A percentile compares a stretch with the other conserved stretches of the same genome.
These are phyloP conservation scores for Pachyrhynchus sulphureomaculatus DNA, from an alignment of 1,140 invertebrate genomes.

Conservation along the genomic window DNA sequence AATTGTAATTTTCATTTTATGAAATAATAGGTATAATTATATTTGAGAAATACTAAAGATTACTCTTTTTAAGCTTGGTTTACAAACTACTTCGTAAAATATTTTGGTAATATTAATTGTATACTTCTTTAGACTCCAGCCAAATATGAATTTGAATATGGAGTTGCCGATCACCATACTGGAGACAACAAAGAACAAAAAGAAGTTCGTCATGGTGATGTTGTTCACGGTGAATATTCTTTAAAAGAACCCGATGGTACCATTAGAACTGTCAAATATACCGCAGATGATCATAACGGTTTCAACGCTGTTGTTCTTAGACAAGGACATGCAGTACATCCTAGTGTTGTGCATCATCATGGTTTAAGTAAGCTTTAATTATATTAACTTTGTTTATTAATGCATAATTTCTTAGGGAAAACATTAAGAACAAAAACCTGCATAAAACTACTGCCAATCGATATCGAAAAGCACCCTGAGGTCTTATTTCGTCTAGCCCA, in stretches of 20 bases:
- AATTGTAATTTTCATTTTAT: too few relatives aligned
- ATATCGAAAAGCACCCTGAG: too few relatives aligned
- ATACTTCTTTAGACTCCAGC: constrained; percentile 59
- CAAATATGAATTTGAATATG: constrained; percentile 68
- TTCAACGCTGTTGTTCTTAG: constrained; percentile 11
- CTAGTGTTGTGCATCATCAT: neutral
- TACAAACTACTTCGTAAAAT: too few relatives aligned
- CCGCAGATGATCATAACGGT: constrained; percentile 44
- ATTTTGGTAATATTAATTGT: too few relatives aligned
- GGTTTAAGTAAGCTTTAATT: constrained; percentile 1
- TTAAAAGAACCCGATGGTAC: constrained; percentile 60
- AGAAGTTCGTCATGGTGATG: constrained; percentile 39
- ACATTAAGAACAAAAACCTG: too few relatives aligned
- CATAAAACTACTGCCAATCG: too few relatives aligned
- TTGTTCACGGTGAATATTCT: constrained; percentile 52
- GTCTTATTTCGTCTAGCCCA: too few relatives aligned
- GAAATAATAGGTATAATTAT: too few relatives aligned
- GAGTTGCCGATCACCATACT: constrained; percentile 67
- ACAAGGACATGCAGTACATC: constrained; percentile 3
- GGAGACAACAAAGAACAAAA: constrained; percentile 63
- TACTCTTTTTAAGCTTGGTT: too few relatives aligned
- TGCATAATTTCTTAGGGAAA: too few relatives aligned
- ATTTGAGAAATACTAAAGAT: too few relatives aligned
- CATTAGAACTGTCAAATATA: constrained; percentile 54
- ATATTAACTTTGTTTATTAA: too few relatives aligned